phyloP scores from a whole-genome alignment of 2,888 invertebrate species.

The Pseudococcus viburni region DNA sequence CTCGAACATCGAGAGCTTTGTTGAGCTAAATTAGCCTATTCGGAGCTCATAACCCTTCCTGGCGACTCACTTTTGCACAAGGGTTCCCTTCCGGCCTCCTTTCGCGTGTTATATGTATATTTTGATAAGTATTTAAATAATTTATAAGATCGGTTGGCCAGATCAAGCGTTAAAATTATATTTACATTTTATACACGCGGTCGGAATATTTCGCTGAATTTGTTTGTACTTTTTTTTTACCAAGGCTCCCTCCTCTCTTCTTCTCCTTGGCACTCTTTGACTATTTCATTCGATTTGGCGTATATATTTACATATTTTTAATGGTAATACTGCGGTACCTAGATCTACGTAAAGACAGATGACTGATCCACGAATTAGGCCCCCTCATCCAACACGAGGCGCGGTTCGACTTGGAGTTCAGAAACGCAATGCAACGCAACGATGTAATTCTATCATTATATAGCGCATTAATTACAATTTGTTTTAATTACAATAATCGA shows the following conservation, averaged over 20 bases:
- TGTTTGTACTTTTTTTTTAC: not conserved
- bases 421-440: not conserved
- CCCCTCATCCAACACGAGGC: not conserved
- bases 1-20: too few relatives aligned
- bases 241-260: not conserved
- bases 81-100: too few relatives aligned
- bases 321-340: not conserved
- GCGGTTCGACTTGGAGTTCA: too few relatives aligned
- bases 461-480: constrained; percentile 45
- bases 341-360: not conserved
- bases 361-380: not conserved
- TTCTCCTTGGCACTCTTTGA: not conserved
- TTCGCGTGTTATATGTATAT: not conserved
- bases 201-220: not conserved
- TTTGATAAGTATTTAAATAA: constrained; percentile 20
- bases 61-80: too few relatives aligned
- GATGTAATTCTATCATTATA: constrained; percentile 43
- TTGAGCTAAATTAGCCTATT: too few relatives aligned
- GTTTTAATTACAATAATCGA: constrained; percentile 39
- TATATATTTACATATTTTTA: not conserved
- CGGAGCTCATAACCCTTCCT: too few relatives aligned
- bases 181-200: not conserved
- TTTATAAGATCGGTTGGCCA: constrained; percentile 31
- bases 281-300: not conserved
- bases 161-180: constrained; percentile 20